A percentile compares a stretch with the other conserved stretches of the same genome.
These are phyloP conservation scores for Narcine bancroftii DNA, from an alignment of 2,113 vertebrate species.

Conservation along the genomic window DNA sequence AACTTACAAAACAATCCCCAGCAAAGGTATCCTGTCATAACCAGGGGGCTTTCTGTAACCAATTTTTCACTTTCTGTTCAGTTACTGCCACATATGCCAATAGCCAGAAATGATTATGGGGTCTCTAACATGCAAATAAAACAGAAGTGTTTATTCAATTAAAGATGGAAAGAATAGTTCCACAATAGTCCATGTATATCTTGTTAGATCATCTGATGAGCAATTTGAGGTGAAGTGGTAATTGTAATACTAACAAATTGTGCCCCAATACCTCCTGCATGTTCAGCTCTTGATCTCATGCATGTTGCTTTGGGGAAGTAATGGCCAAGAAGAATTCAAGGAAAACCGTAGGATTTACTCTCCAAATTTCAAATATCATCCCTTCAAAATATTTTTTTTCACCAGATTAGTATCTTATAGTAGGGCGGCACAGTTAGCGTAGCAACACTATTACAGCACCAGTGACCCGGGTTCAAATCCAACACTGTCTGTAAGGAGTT, in stretches of 20 bases:
- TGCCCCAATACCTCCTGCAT: not conserved
- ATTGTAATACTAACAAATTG: not conserved
- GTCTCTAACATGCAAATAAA: not conserved
- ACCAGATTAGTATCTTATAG: no score
- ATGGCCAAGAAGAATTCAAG: not conserved
- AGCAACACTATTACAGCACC: no score
- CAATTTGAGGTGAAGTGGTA: not conserved
- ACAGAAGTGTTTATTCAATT: not conserved
- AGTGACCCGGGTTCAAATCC: no score
- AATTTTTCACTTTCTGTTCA: not conserved
- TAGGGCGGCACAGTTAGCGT: no score
- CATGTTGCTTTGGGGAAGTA: not conserved
- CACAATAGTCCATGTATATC: not conserved
- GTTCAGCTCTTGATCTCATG: not conserved
- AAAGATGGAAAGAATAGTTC: not conserved
- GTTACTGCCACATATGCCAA: not conserved
- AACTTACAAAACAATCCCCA: no score
- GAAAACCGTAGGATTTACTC: not conserved
- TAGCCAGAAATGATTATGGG: not conserved
- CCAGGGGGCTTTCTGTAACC: not conserved
- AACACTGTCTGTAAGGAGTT: no score
- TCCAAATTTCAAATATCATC: not conserved
- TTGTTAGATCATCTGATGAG: not conserved
- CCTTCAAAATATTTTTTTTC: no score
- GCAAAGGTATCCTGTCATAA: no score